These are phyloP conservation scores for Caranx ignobilis DNA, from an alignment of 2,113 vertebrate species.

Conservation along the genomic window DNA sequence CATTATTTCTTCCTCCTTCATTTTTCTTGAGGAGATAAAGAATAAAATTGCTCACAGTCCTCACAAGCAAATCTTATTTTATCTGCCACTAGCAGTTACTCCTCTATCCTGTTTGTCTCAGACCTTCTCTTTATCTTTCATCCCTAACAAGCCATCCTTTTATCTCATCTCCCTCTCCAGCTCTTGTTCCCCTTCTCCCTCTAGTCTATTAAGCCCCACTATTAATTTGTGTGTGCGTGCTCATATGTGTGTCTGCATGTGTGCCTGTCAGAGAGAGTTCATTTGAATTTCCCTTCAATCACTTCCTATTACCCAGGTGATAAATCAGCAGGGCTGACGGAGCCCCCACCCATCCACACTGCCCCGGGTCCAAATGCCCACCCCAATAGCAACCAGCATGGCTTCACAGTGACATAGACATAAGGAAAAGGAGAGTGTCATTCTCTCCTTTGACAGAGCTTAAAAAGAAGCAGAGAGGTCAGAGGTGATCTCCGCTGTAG, in stretches of 20 bases:
- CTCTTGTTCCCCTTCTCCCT: conserved; percentile 58
- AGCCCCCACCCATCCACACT: conserved; percentile 74
- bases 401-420: conserved; percentile 1
- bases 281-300: conserved; percentile 99
- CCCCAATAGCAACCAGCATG: conserved; percentile 54
- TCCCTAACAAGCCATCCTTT: conserved; percentile 61
- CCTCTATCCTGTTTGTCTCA: conserved; percentile 52
- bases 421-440: neutral
- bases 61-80: conserved; percentile 54
- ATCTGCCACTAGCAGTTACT: conserved; percentile 54
- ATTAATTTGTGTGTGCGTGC: conserved; percentile 79
- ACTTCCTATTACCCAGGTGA: conserved; percentile 98
- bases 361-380: conserved; percentile 84
- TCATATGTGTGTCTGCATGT: conserved; percentile 69
- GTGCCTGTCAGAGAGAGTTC: conserved; percentile 97
- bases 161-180: conserved; percentile 59
- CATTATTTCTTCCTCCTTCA: conserved; percentile 35
- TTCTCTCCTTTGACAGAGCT: neutral
- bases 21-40: conserved; percentile 44
- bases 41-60: conserved; percentile 43
- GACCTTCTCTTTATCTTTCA: conserved; percentile 60
- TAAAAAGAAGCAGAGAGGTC: neutral
- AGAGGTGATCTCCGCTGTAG: conserved; percentile 7
- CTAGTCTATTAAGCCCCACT: conserved; percentile 84
- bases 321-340: conserved; percentile 90